Evolutionary conservation across 2,888 invertebrate genomes (phyloP).

Genomic region (Yponomeuta plumbellus): DNA sequence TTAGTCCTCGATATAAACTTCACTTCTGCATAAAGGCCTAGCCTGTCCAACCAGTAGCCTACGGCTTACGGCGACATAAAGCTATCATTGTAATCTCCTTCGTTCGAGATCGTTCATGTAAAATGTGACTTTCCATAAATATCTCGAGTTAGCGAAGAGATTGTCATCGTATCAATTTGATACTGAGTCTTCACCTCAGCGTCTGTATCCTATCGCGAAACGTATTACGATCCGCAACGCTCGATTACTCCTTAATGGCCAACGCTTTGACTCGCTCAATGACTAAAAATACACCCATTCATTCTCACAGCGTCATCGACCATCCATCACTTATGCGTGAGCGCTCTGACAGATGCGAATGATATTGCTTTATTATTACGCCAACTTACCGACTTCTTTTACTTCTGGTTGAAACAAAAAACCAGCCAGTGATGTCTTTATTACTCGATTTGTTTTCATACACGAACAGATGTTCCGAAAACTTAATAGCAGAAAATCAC

Average conservation of each 20-base stretch:
- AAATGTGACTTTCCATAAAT: background rate
- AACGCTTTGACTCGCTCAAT: background rate
- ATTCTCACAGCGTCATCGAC: conserved; percentile 1
- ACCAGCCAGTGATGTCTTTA: background rate
- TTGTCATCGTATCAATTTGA: background rate
- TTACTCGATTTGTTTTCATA: conserved; percentile 3
- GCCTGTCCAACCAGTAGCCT: background rate
- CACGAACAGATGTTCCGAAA: background rate
- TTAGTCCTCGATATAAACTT: background rate
- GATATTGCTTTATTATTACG: conserved; percentile 2
- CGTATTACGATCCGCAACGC: background rate
- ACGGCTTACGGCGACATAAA: background rate
- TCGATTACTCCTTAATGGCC: background rate
- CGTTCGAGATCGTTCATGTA: background rate
- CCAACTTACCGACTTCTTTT: conserved; percentile 2
- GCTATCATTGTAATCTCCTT: background rate
- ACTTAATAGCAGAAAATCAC: background rate
- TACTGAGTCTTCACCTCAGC: background rate
- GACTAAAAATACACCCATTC: conserved; percentile 3
- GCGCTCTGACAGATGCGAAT: conserved; percentile 2
- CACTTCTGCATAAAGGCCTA: background rate
- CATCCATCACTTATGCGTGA: background rate
- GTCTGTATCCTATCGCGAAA: background rate
- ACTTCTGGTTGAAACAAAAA: background rate
- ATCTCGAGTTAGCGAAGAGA: background rate